Base-by-base conservation (phyloP, 2,888 invertebrate species). In the Clivina fossor region DNA sequence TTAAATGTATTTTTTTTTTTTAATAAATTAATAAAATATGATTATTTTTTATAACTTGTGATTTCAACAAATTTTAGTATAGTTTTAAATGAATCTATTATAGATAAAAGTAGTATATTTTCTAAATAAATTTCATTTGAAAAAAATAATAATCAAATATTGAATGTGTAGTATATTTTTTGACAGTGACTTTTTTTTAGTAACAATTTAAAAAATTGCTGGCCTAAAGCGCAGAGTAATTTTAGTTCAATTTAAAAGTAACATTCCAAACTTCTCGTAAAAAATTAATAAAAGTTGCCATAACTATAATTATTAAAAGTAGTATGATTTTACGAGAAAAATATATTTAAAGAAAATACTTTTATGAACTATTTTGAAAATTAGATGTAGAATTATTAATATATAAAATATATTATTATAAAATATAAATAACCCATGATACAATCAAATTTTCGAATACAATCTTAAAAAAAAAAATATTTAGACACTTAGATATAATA, bases 371-470 rank as follows among this genome's bases (percentile, higher is more conserved):
- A 44, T 40, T 53, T 30, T 40, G 28, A 30, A 50, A 40, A 20
- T 8, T 37, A 16, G 16, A 9, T 37, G 13, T 32, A 11, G n/a
- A 11, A 13, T 11, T 11, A 4, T 35, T 13, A 20, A 50, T 30
- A 15, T 50, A 18, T 50, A 50, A 30, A 38, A 37, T 49, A 50
- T 30, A 50, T 38, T 47, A 47, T 40, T 41, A 26, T 40, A 50
- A 38, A 50, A 40, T 28, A n/a, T 15, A 4, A 8, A 4, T 33
- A 8, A 33, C 13, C 33, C 7, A 8, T 22, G 32, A 50, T 38
- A 41, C 50, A 50, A 50, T 50, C 50, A 50, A 50, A 50, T 50
- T 50, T 50, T 50, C 41, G 40, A 50, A 50, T 50, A 50, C 50
- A 50, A 50, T 50, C 50, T 41, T 50, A 40, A 35, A 40, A 8